Evolutionary conservation across 1,140 invertebrate species (phyloP), one percentile per base, ranked within the genome.

Genomic region (Drosophila varians): DNA sequence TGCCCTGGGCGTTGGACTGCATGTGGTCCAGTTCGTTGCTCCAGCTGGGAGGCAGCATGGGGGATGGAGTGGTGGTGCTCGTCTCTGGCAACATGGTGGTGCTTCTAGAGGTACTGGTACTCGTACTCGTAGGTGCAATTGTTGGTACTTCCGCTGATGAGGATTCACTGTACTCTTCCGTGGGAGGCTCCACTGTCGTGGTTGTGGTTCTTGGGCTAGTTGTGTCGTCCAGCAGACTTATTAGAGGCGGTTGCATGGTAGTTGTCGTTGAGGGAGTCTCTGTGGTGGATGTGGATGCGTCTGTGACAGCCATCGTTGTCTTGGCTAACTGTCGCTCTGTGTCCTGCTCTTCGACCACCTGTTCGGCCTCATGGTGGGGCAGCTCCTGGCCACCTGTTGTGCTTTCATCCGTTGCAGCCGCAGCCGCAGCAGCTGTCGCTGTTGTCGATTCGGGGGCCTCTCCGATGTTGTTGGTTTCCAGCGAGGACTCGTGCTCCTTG

Each of bases 391-490:
- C 64, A 48, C 65, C 76, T 55, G 71, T 60, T 74, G 21, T 57
- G 14, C 54, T 55, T 12, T 42, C 46, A 55, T 57, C 55, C 48
- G 31, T 42, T 45, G 40, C 54, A 38, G 18, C 54, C 19, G 36
- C 34, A 45, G 31, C 54, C 19, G 36, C 34, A 45, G 31, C 54
- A 36, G 51, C 16, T 34, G 61, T 47, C 42, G 65, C 9, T 36
- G 62, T 42, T 19, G 57, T 48, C 28, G 47, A 9, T 23, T 45
- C 48, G 23, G 49, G 28, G 0, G 76, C 58, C 56, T 84, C 75
- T 8, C 80, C 47, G 18, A 86, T 77, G 49, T 86, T 86, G 34
- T 86, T 86, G 6, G 78, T 75, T 51, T 82, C 83, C 42, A 72
- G 57, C 31, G 83, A 61, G 46, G 54, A 61, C 34, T 84, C 79